Percentiles rank a stretch among this genome's conserved stretches.
Evolutionary conservation across 2,888 invertebrate genomes (phyloP).

Genomic region (Tetranychus piercei): DNA sequence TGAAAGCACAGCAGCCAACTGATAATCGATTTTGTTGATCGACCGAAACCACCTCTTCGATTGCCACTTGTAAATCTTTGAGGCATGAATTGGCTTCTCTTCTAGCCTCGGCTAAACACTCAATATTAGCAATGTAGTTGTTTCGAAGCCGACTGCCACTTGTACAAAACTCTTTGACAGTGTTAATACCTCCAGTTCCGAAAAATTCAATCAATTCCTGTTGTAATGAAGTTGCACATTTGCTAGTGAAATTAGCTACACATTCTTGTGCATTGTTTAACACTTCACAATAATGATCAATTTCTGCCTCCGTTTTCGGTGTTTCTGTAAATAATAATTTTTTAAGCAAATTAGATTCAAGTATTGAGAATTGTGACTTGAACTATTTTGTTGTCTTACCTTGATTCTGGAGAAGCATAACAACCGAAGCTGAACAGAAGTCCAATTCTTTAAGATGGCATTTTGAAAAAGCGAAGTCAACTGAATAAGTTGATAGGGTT

Average conservation of each 20-base stretch:
- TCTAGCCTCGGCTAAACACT: conserved; percentile 24
- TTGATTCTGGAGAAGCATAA: not conserved
- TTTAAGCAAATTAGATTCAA: not conserved
- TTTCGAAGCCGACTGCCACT: conserved; percentile 25
- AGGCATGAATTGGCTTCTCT: conserved; percentile 19
- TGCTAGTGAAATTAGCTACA: conserved; percentile 24
- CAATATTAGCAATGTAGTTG: conserved; percentile 26
- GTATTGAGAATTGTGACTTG: not conserved
- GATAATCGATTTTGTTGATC: conserved; percentile 27
- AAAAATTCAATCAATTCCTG: conserved; percentile 27
- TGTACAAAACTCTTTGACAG: conserved; percentile 26
- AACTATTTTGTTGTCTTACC: not conserved
- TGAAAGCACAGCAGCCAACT: conserved; percentile 25
- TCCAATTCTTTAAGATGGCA: not conserved
- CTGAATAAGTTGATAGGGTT: not conserved
- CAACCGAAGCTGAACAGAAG: not conserved
- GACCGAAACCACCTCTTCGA: conserved; percentile 22
- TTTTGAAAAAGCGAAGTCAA: not conserved
- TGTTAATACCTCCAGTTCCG: conserved; percentile 25
- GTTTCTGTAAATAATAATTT: not conserved
- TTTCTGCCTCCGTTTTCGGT: conserved; percentile 21
- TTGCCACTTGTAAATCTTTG: conserved; percentile 26
- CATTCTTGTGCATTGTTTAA: conserved; percentile 26
- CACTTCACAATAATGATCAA: conserved; percentile 26
- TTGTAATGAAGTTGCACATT: conserved; percentile 27